These are phyloP conservation scores for Conistra vaccinii DNA, from an alignment of 2,888 invertebrate species.

Conservation along the genomic window DNA sequence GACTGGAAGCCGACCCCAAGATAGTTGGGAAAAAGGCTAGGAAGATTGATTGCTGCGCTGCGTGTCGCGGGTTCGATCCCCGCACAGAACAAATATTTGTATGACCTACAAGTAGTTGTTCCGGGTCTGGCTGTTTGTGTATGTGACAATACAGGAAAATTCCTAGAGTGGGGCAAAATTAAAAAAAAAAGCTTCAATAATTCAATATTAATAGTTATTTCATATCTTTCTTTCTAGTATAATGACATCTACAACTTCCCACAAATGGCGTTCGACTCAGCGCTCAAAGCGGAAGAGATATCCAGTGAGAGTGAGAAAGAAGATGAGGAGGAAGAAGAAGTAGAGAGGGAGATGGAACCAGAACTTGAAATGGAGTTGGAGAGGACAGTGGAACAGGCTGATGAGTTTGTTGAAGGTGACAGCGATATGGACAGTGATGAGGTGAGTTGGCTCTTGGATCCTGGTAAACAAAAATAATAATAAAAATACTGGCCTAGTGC, in stretches of 20 bases:
- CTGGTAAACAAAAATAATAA: neutral
- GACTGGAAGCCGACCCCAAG: too few relatives aligned
- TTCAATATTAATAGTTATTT: neutral
- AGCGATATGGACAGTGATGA: constrained; percentile 91
- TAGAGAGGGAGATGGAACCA: constrained; percentile 90
- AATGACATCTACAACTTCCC: constrained; percentile 99
- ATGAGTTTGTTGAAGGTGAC: constrained; percentile 94
- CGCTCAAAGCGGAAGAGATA: constrained; percentile 96
- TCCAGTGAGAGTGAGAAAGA: constrained; percentile 93
- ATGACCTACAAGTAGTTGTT: too few relatives aligned
- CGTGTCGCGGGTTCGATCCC: too few relatives aligned
- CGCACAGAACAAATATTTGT: too few relatives aligned
- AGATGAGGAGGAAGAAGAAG: constrained; percentile 91
- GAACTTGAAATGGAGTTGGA: constrained; percentile 92
- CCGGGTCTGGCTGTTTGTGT: too few relatives aligned
- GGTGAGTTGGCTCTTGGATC: constrained; percentile 70
- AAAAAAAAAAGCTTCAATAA: too few relatives aligned
- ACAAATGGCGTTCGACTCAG: constrained; percentile 98
- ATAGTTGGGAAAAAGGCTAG: too few relatives aligned
- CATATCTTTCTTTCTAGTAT: constrained; percentile 92
- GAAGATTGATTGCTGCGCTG: too few relatives aligned
- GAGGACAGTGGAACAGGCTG: constrained; percentile 91
- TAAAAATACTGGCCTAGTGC: too few relatives aligned
- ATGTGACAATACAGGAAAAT: too few relatives aligned
- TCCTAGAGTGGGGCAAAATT: too few relatives aligned